These are phyloP conservation scores for Chromoteleia sp. DNA, from an alignment of 2,888 invertebrate species.

Conservation along the genomic window DNA sequence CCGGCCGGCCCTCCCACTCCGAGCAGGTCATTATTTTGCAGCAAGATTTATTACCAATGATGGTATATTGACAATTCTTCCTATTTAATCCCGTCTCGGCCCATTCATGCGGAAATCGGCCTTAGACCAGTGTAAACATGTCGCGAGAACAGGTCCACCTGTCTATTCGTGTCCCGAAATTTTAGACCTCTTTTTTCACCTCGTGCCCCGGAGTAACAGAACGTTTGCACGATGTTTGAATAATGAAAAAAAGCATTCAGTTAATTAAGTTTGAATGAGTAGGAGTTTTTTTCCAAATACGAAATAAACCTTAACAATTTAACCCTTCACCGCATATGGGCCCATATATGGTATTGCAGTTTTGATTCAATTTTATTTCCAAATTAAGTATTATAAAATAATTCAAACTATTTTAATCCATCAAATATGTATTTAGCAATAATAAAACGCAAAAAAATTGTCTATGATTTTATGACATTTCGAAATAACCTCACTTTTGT, in stretches of 20 bases:
- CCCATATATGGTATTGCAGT: too few relatives aligned
- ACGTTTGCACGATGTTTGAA: background rate
- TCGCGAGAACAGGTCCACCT: constrained; percentile 9
- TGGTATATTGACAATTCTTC: constrained; percentile 16
- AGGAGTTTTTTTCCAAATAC: background rate
- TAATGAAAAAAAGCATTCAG: background rate
- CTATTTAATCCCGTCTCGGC: constrained; percentile 12
- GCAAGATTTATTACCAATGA: constrained; percentile 22
- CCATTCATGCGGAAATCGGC: background rate
- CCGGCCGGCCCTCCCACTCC: background rate
- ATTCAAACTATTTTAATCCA: too few relatives aligned
- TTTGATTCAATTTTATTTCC: too few relatives aligned
- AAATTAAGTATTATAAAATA: too few relatives aligned
- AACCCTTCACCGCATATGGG: too few relatives aligned
- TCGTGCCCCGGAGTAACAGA: constrained; percentile 13
- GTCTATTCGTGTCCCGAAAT: constrained; percentile 21
- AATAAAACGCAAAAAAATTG: too few relatives aligned
- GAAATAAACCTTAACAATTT: too few relatives aligned
- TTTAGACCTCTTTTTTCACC: constrained; percentile 9
- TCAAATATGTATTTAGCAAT: too few relatives aligned
- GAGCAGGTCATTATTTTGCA: constrained; percentile 7
- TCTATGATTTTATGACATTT: too few relatives aligned
- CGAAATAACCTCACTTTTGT: too few relatives aligned
- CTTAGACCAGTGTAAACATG: constrained; percentile 16
- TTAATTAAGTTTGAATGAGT: background rate